Base-by-base conservation (phyloP, 2,888 invertebrate genomes). In the Spisula solida region DNA sequence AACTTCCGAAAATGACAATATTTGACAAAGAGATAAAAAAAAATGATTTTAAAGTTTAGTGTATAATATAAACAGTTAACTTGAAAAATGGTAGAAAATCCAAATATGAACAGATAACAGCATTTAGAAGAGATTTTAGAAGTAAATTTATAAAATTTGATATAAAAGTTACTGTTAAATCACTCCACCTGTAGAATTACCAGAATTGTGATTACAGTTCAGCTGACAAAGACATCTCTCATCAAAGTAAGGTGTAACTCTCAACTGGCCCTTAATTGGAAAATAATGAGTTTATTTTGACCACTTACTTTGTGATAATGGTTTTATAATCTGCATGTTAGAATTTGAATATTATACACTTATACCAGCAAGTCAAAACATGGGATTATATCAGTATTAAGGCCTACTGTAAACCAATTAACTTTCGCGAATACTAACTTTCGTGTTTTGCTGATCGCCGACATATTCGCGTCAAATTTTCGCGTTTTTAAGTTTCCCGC, bases 261-360 rank as follows among this genome's bases (percentile, higher is more conserved):
- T 41, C 20, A 25, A 80, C 48, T 51, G 34, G 25, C 20, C 12
- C 20, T n/a, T 80, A 80, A 80, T 80, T 80, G 48, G 34, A 80
- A 47, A 48, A 48, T 80, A 80, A 80, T 80, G 80, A 51, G 80
- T 48, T 25, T 48, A 51, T 80, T 80, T 80, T 47, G 80, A 80
- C 48, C 48, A 80, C 25, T 80, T 8, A 48, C 18, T 48, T 80
- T 47, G 25, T n/a, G 41, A 34, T 47, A 29, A 75, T 31, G 75
- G 34, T 31, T 18, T 14, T 18, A 18, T 34, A 75, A 75, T 31
- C 34, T 75, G 75, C 31, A 31, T 75, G 75, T 75, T 75, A 25
- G 75, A 34, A 31, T 25, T 34, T 31, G 14, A 34, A 31, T 75
- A 70, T 70, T 14, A 75, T 31, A 75, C 25, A 75, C 34, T 34